Conservation (phyloP, 2,888 invertebrate genomes). For the Auanema freiburgensis region DNA sequence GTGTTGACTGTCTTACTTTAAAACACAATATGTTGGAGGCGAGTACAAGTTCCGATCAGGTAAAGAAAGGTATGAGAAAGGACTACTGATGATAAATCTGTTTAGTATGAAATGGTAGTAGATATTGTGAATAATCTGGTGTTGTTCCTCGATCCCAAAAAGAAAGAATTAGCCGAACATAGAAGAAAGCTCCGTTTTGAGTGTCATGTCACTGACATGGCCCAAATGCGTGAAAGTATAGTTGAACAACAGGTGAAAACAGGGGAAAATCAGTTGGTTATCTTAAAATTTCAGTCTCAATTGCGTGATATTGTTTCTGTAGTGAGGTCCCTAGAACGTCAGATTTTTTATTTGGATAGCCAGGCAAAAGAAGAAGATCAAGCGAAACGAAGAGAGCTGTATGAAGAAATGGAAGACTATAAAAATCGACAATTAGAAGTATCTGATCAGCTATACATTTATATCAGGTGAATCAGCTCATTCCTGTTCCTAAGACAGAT, state of each 20-base stretch:
- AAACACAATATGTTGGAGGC: conserved; percentile 94
- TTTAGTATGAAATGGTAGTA: conserved; percentile 85
- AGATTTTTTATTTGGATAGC: conserved; percentile 65
- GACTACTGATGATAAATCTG: conserved; percentile 8
- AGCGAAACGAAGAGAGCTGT: conserved; percentile 57
- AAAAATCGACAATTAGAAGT: conserved; percentile 76
- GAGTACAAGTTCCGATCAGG: conserved; percentile 39
- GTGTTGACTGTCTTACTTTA: conserved; percentile 92
- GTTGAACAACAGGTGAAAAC: conserved; percentile 24
- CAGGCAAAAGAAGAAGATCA: conserved; percentile 67
- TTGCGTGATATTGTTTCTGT: conserved; percentile 74
- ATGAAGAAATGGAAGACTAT: conserved; percentile 60
- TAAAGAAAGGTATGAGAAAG: background rate
- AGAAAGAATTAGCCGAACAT: conserved; percentile 76
- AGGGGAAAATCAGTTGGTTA: background rate
- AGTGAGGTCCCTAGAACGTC: conserved; percentile 78
- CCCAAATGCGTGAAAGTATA: conserved; percentile 26
- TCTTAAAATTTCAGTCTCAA: conserved; percentile 40
- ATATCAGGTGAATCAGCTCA: conserved; percentile 79
- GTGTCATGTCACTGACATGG: conserved; percentile 26
- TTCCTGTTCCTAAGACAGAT: background rate
- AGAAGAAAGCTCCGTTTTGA: conserved; percentile 33
- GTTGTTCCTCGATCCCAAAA: conserved; percentile 91
- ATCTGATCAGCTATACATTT: conserved; percentile 91
- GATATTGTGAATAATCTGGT: conserved; percentile 96